Evolutionary conservation across 2,888 invertebrate genomes (phyloP).

Genomic region (Ischnura elegans): DNA sequence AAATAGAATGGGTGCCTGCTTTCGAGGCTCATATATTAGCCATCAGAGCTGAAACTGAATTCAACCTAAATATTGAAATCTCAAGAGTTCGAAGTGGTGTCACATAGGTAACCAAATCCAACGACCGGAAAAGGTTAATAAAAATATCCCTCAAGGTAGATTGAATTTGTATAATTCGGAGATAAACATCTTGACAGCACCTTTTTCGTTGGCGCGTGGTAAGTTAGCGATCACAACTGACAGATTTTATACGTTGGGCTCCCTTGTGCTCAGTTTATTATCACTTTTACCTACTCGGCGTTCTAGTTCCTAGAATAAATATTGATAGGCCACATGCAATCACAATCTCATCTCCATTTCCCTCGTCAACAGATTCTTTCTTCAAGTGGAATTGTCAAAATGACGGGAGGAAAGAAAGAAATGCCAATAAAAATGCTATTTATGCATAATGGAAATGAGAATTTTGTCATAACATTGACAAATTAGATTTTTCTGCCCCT

Average conservation of each 20-base stretch:
- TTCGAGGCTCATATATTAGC: background rate
- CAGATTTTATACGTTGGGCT: background rate
- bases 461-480: too few relatives aligned
- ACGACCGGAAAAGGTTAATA: background rate
- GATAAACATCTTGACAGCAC: background rate
- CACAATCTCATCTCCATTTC: too few relatives aligned
- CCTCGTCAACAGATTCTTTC: too few relatives aligned
- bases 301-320: too few relatives aligned
- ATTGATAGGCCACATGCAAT: too few relatives aligned
- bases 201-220: background rate
- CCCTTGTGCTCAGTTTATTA: too few relatives aligned
- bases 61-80: background rate
- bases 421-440: too few relatives aligned
- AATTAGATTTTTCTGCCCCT: too few relatives aligned
- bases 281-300: too few relatives aligned
- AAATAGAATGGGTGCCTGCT: background rate
- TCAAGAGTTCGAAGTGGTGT: background rate
- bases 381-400: too few relatives aligned
- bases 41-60: background rate
- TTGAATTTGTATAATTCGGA: background rate
- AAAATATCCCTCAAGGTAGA: background rate
- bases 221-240: background rate
- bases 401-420: too few relatives aligned
- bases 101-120: background rate
- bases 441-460: too few relatives aligned